Evolutionary conservation across 2,797 vertebrate genomes (phyloP), one percentile per base, ranked within the genome.

Genomic region (Lepus townsendii): DNA sequence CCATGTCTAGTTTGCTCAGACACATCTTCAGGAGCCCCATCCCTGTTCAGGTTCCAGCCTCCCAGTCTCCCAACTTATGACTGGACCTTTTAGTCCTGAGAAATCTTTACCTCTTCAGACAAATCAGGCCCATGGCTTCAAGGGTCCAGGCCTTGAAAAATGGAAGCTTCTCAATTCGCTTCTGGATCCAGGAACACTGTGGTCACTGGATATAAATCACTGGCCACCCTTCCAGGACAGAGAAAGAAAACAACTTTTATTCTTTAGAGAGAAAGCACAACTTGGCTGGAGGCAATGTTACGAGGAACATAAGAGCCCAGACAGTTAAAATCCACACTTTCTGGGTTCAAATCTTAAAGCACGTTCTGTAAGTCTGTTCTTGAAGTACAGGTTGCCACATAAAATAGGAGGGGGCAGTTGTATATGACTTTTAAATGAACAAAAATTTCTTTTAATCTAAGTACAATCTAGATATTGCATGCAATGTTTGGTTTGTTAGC

Each of bases 401-500:
- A 82, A 88, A 92, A 91, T 11, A 83, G 73, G 16, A 76, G 75
- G 7, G 42, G 19, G 27, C 47, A 71, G 26, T 26, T 63, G n/a
- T 82, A 65, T 76, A 71, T 57, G 12, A 63, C 72, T 68, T 65
- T 88, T n/a, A 54, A 60, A 42, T 62, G 66, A 62, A 90, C 0
- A 38, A 52, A 30, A 60, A 60, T 26, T 75, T 47, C 54, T 92
- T 94, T 83, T 79, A 66, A 11, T 78, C n/a, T n/a, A 84, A 65
- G 2, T 26, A 10, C 63, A 35, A 47, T 19, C 30, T 22, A 80
- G 11, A 62, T 80, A 26, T 68, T 32, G 13, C 68, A 80, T 35
- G 60, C 2, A 83, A 85, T 82, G 90, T 90, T 87, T 72, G 8
- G 26, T 68, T 87, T 78, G 22, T 60, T 82, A 87, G 68, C 27